phyloP scores from a whole-genome alignment of 2,888 invertebrate species.

The Limnephilus auricula region DNA sequence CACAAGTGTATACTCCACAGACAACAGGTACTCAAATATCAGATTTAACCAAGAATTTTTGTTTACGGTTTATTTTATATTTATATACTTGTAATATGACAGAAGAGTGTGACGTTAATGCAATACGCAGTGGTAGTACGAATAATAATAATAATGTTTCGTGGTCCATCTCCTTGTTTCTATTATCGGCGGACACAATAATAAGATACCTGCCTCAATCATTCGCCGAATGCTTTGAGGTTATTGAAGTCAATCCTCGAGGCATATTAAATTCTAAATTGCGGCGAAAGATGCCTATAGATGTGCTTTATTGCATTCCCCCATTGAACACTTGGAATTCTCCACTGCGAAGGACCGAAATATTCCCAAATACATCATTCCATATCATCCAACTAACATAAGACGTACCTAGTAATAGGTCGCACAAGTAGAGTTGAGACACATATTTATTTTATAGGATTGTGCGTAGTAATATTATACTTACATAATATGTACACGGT shows the following conservation, averaged over 20 bases:
- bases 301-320: not conserved
- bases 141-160: not conserved
- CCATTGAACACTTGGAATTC: not conserved
- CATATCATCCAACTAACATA: not conserved
- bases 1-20: no score
- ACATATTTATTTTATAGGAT: no score
- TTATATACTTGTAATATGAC: no score
- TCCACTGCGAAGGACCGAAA: not conserved
- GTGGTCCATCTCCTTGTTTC: not conserved
- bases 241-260: not conserved
- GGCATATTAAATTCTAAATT: not conserved
- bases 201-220: not conserved
- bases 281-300: not conserved
- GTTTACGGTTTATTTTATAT: no score
- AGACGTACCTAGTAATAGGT: no score
- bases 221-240: not conserved
- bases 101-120: no score
- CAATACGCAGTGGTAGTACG: no score
- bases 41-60: no score
- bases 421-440: no score
- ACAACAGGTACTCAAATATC: no score
- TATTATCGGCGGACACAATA: not conserved
- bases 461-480: no score
- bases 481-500: no score
- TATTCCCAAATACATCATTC: not conserved